Evolutionary conservation across 2,113 vertebrate species (phyloP), one percentile per base, ranked within the genome.

Genomic region (Rhegmatorhina hoffmannsi): DNA sequence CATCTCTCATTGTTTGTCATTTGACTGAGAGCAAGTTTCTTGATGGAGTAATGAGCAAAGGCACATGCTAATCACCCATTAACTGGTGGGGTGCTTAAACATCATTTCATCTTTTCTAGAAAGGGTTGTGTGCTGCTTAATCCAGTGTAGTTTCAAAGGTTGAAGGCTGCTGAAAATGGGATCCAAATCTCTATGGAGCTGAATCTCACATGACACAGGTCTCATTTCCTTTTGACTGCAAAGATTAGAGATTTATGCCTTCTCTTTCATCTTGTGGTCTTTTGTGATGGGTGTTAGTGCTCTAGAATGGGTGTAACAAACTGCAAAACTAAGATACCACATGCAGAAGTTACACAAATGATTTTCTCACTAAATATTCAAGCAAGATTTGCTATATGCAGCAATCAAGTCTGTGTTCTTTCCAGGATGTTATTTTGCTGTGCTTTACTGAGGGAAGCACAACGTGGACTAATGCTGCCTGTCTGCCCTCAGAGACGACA

Each of bases 21-120:
- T 94, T 80, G 84, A 90, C 82, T 89, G 80, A 90, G 83, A 96
- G 56, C 62, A 84, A 56, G 77, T 67, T 94, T 77, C 80, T 93
- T 83, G 87, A 94, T 17, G 31, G 67, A 84, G 17, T 72, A 95
- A 92, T n/a, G 92, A 92, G 92, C 53, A 85, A 96, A 88, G 44
- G 76, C 44, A 7, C 13, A 34, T 6, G 6, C 50, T 94, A 89
- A 95, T 85, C 66, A 77, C 68, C 53, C 52, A 84, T 91, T 94
- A 96, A 96, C 66, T 87, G 60, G 53, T 1, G 1, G 52, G 74
- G 78, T 79, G 66, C 84, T 95, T 87, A 91, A 91, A 78, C 17
- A 89, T 50, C 28, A 67, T 84, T 93, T 94, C 52, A 72, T 95
- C 95, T 91, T 56, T 34, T 89, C 52, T 79, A 75, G 89, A 89